Conservation (phyloP, 1,140 invertebrate genomes). For the Dendrolimus kikuchii region DNA sequence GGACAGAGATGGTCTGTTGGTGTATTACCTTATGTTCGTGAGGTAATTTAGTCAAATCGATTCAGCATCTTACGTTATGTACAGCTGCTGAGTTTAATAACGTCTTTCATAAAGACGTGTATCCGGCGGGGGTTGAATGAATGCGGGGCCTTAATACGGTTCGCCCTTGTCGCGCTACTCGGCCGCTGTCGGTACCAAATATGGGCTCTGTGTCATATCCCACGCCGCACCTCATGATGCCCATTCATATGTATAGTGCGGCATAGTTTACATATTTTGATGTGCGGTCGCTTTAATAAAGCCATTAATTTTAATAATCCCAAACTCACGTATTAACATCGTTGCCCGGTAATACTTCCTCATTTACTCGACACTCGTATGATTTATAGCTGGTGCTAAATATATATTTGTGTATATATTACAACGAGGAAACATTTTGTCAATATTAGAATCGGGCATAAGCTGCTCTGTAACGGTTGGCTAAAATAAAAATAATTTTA, state of each 20-base stretch:
- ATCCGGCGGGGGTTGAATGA: conserved; percentile 34
- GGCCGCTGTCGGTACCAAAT: conserved; percentile 48
- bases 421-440: background rate
- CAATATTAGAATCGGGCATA: too few species aligned
- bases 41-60: conserved; percentile 32
- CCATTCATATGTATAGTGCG: conserved; percentile 49
- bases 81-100: conserved; percentile 51
- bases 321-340: conserved; percentile 13
- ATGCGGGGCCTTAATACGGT: conserved; percentile 44
- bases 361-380: conserved; percentile 8
- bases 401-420: background rate
- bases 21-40: conserved; percentile 11
- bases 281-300: conserved; percentile 38
- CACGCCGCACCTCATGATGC: conserved; percentile 27
- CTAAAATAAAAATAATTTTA: too few species aligned
- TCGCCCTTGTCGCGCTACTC: conserved; percentile 32
- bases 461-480: too few species aligned
- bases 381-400: conserved; percentile 1
- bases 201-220: conserved; percentile 44
- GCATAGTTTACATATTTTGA: conserved; percentile 49
- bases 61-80: conserved; percentile 29
- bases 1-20: conserved; percentile 1
- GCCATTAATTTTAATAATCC: conserved; percentile 43
- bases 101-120: conserved; percentile 51
- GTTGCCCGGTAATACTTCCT: conserved; percentile 17